Base-by-base conservation (phyloP, 2,888 invertebrate genomes). In the Syrista parreyssii region DNA sequence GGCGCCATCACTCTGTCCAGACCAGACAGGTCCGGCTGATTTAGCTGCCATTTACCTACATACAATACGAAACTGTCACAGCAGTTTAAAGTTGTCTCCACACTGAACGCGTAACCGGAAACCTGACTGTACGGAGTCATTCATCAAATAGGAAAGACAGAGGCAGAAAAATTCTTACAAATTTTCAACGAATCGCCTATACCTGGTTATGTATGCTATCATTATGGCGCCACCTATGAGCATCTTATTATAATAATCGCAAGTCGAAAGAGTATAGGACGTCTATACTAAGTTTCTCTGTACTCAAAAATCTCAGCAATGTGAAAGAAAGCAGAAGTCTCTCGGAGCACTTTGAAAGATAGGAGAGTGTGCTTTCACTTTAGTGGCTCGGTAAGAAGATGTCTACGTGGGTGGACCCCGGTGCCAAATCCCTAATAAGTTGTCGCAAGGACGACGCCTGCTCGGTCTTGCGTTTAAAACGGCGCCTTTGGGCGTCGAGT, bases 1-100 rank as follows among this genome's bases (percentile, higher is more conserved):
- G 76, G 74, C 76, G 73, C 74, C 75, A 68, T 79, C 74, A 35
- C 75, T 15, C 11, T 35, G 68, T 74, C 33, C 55, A 55, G 23
- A 55, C 55, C 55, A 55, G 55, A 55, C 23, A 55, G 23, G 9
- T 23, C 55, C 55, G 9, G 9, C 55, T 55, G 55, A 23, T 23
- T 55, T 55, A 55, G 23, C 6, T 55, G 55, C 55, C 55, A 55
- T 55, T 23, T 55, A 23, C 23, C 55, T 55, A 55, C 23, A 55
- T 23, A 23, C 23, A 55, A 55, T 55, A 55, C 55, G 23, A 55
- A 55, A 55, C 55, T 55, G 55, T 55, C 55, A 55, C 55, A 55
- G 55, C 55, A 55, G 55, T 55, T 55, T 23, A 23, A 55, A 55
- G 55, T 55, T 55, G 9, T 55, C 55, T 55, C 23, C 55, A 55